phyloP scores from a whole-genome alignment of 1,140 invertebrate species.

The Polypedilum vanderplanki region DNA sequence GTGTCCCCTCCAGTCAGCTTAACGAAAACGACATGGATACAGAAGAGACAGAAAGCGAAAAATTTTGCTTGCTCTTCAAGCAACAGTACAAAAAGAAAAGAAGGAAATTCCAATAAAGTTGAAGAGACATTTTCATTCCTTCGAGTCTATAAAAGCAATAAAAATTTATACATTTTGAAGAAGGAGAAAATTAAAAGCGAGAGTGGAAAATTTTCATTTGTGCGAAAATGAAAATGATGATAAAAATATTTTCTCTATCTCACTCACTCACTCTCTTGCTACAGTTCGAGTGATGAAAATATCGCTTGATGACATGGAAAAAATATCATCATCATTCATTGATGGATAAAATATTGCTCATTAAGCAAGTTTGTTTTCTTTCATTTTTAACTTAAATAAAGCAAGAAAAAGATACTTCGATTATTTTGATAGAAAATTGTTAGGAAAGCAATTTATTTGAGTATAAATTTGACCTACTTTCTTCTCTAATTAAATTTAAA shows the following conservation, averaged over 20 bases:
- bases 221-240: neutral
- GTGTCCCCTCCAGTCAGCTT: neutral
- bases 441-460: too few relatives aligned
- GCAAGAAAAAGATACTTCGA: too few relatives aligned
- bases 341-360: neutral
- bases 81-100: neutral
- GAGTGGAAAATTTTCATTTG: neutral
- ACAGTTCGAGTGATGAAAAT: neutral
- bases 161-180: neutral
- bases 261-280: neutral
- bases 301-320: slow-evolving; percentile 1
- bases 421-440: too few relatives aligned
- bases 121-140: neutral
- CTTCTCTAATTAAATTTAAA: too few relatives aligned
- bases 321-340: neutral
- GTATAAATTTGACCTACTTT: too few relatives aligned
- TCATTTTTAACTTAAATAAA: too few relatives aligned
- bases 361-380: too few relatives aligned
- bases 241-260: neutral
- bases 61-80: neutral
- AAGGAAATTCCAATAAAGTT: neutral
- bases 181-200: neutral
- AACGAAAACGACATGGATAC: too few relatives aligned
- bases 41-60: neutral
- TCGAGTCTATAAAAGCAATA: slow-evolving; percentile 24